Conservation (phyloP, 2,888 invertebrate species). For the Leptopterna dolabrata region DNA sequence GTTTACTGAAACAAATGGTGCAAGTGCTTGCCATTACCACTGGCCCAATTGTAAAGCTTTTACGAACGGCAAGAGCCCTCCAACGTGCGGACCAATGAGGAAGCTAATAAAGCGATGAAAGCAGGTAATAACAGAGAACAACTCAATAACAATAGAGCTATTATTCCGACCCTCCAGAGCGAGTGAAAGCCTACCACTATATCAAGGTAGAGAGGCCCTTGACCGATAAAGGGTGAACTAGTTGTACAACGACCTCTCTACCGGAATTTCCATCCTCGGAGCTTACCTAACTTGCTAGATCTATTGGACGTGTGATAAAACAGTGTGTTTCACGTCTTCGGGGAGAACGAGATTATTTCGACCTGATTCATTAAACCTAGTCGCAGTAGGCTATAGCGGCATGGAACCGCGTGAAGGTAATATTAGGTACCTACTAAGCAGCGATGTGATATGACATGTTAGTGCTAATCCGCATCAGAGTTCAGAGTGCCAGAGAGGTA, state of each 20-base stretch:
- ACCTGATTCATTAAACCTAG: no score
- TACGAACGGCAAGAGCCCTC: neutral
- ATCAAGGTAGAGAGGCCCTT: neutral
- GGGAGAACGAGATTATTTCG: no score
- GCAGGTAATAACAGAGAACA: constrained; percentile 36
- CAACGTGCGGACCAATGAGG: neutral
- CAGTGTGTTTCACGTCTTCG: no score
- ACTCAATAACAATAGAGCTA: constrained; percentile 33
- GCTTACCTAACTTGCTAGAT: neutral
- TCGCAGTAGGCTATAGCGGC: no score
- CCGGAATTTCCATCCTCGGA: neutral
- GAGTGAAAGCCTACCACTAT: neutral
- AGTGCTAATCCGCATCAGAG: no score
- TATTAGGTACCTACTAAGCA: no score
- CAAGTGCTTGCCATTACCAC: neutral
- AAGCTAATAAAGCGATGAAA: constrained; percentile 42
- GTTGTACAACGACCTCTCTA: neutral
- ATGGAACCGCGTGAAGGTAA: no score
- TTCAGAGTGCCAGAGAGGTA: no score
- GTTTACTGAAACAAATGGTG: no score
- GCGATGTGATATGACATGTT: no score
- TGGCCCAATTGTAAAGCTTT: constrained; percentile 23
- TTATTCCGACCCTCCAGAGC: constrained; percentile 25
- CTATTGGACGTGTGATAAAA: neutral
- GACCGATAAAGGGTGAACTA: neutral